Conservation (phyloP, 1,140 invertebrate genomes). For the Rhyzopertha dominica region DNA sequence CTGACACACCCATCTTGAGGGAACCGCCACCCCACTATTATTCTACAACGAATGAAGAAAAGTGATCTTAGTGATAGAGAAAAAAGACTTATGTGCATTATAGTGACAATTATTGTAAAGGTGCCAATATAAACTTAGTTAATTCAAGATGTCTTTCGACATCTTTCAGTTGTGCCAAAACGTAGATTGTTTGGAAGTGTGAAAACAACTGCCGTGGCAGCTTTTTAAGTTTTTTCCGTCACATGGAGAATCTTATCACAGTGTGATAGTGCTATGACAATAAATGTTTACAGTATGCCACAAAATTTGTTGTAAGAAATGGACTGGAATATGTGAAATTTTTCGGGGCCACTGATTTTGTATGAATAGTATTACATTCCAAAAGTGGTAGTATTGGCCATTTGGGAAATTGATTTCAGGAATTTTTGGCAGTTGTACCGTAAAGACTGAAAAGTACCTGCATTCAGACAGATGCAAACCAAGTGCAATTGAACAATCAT, state of each 20-base stretch:
- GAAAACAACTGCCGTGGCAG: neutral
- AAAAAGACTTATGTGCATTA: slow-evolving; percentile 25
- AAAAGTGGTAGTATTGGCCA: no score
- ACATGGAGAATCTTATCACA: neutral
- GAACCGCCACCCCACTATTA: slow-evolving; percentile 26
- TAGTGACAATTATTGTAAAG: slow-evolving; percentile 24
- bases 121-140: no score
- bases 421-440: no score
- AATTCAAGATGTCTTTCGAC: no score
- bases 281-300: slow-evolving; percentile 1
- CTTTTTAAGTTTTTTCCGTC: neutral
- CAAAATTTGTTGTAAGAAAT: slow-evolving; percentile 6
- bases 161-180: no score
- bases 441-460: no score
- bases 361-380: no score
- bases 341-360: slow-evolving; percentile 3
- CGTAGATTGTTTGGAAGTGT: no score
- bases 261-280: neutral
- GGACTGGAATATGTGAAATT: slow-evolving; percentile 10
- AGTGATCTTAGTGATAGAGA: slow-evolving; percentile 18
- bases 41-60: slow-evolving; percentile 24
- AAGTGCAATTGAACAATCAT: no score
- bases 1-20: slow-evolving; percentile 35
- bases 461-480: no score
- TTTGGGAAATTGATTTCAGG: no score